Percentiles rank a stretch among this genome's conserved stretches.
Conservation (phyloP, 1,140 invertebrate genomes). For the Sarcophaga peregrina region DNA sequence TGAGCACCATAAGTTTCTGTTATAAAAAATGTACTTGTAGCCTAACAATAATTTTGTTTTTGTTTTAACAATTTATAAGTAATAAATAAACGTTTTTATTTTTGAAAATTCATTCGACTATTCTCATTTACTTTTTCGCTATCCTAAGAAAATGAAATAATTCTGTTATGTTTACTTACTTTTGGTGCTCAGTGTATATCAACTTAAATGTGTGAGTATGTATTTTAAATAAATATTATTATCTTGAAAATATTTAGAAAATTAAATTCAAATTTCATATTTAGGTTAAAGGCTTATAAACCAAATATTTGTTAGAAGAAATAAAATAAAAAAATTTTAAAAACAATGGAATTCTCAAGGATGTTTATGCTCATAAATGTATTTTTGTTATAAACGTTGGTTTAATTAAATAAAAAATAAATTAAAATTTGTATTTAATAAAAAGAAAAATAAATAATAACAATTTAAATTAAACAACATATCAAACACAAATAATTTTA, state of each 20-base stretch:
- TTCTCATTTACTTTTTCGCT: too few species aligned
- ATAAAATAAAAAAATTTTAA: slow-evolving; percentile 11
- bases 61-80: too few species aligned
- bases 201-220: neutral
- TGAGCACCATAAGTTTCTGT: too few species aligned
- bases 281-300: neutral
- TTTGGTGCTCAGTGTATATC: too few species aligned
- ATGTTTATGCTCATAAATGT: neutral
- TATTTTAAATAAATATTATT: neutral
- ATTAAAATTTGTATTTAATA: neutral
- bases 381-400: neutral
- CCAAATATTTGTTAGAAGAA: neutral
- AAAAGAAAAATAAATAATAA: neutral
- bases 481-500: slow-evolving; percentile 10
- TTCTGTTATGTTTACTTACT: too few species aligned
- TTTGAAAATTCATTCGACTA: too few species aligned
- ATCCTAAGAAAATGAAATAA: too few species aligned
- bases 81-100: too few species aligned
- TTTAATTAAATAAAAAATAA: neutral
- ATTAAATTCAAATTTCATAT: neutral
- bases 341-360: slow-evolving; percentile 6
- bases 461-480: neutral
- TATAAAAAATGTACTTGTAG: too few species aligned
- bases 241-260: neutral
- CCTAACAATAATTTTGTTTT: too few species aligned